Evolutionary conservation across 1,140 invertebrate species (phyloP), one percentile per base, ranked within the genome.

Genomic region (Anastrepha obliqua): DNA sequence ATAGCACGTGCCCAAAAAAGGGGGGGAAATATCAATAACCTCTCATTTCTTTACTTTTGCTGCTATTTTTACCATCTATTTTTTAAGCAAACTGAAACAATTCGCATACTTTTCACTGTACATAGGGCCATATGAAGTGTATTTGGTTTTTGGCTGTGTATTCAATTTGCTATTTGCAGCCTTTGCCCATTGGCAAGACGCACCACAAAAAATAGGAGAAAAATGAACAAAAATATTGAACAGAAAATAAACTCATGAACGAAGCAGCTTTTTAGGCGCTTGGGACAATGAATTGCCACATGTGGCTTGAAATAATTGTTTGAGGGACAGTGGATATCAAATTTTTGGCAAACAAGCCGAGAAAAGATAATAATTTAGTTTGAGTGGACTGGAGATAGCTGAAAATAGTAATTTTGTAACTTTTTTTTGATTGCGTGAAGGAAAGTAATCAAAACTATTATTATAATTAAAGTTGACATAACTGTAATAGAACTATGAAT

Each of bases 261-360:
- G 51, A 11, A 29, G 47, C 74, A 55, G 74, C 74, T 55, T 81
- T 81, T 81, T 81, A 55, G 74, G 74, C 74, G 74, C n/a, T 81
- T 81, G n/a, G n/a, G 7, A 55, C 74, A 81, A 81, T 81, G 74
- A 51, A 81, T 47, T 29, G 0, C 74, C 47, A 81, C 20, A 20
- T 55, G 17, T 20, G 74, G 6, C 9, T 11, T 81, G n/a, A 55
- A 55, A 81, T 58, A 29, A 55, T 81, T 81, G 67, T 6, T 11
- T 0, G 15, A 2, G 7, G 13, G 39, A 42, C 9, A 44, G 4
- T 17, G 64, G 64, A 9, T 39, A 29, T n/a, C 9, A 8, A 67
- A 20, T 67, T 67, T 67, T 64, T 20, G 29, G 42, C 29, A 39
- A 2, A 44, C 39, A n/a, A 74, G 39, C 11, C 29, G 11, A 42